Base-by-base conservation (phyloP, 2,797 vertebrate species). In the Tangara arthus region DNA sequence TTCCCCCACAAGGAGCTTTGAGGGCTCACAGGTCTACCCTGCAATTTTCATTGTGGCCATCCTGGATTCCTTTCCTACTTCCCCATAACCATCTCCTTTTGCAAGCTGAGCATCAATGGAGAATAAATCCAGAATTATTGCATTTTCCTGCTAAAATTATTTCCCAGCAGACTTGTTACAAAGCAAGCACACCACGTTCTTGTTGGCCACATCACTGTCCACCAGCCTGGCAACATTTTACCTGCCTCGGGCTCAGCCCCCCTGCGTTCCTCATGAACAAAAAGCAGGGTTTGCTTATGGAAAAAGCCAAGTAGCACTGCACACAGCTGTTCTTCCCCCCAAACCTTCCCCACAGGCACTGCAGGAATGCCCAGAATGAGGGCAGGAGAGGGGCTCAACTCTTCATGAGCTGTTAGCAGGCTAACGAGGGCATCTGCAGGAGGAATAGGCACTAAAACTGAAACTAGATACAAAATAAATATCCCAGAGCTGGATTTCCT, bases 401-500 rank as follows among this genome's bases (percentile, higher is more conserved):
- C 71, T 63, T 56, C 90, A 32, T 65, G 81, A 90, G 66, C 86
- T 4, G 49, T 78, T 87, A 73, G 88, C 95, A 52, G 63, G 60
- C 93, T 94, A 84, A 94, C 73, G 69, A 96, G 95, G 95, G 93
- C 94, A 90, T 96, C 93, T 94, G 91, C 93, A 96, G 92, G 77
- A 88, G 64, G 68, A 95, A 91, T 20, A 91, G 93, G 89, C 88
- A 82, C 93, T 96, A 92, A 95, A 88, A 91, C 71, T 76, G 75
- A 90, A 96, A 96, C 94, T 57, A 64, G 93, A 90, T 90, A 94
- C 91, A 81, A 53, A 95, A 90, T 95, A 96, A 93, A 95, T 96
- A 97, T 97, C 95, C 94, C 87, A 91, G 95, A 92, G 95, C 93
- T 96, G 96, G 96, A 97, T 97, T 98, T 96, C 94, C 89, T 95